Evolutionary conservation across 1,140 invertebrate species (phyloP).

Genomic region (Galleria mellonella): DNA sequence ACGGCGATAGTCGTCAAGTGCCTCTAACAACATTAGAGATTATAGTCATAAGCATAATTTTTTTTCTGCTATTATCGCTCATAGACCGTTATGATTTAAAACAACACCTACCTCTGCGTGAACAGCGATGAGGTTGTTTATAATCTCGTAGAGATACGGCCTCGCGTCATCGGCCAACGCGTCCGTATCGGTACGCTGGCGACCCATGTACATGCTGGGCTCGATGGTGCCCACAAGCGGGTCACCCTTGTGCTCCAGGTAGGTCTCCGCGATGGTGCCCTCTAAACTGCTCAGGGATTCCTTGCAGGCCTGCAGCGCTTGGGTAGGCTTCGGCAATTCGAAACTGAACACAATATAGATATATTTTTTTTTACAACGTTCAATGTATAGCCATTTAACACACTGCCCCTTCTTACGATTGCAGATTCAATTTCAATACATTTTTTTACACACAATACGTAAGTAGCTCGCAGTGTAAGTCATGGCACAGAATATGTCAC

Average conservation of each 20-base stretch:
- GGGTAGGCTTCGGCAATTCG: constrained; percentile 83
- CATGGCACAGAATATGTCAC: too few species aligned
- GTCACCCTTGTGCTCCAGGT: constrained; percentile 94
- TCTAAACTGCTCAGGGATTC: constrained; percentile 79
- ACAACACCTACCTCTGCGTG: constrained; percentile 86
- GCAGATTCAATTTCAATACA: too few species aligned
- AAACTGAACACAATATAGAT: constrained; percentile 45
- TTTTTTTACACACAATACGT: too few species aligned
- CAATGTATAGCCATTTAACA: neutral
- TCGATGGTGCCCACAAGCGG: constrained; percentile 95
- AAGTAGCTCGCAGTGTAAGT: too few species aligned
- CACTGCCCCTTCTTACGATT: too few species aligned
- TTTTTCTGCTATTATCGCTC: too few species aligned
- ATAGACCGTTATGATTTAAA: neutral
- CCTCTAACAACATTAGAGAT: too few species aligned
- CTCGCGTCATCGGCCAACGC: constrained; percentile 84
- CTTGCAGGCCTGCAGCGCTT: constrained; percentile 76
- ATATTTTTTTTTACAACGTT: neutral
- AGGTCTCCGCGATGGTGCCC: constrained; percentile 84
- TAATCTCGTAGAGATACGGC: constrained; percentile 94
- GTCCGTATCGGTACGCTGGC: constrained; percentile 89
- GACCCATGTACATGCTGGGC: constrained; percentile 94
- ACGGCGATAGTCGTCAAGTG: too few species aligned
- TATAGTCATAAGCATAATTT: too few species aligned
- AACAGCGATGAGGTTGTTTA: constrained; percentile 93